Conservation (phyloP, 2,797 vertebrate genomes). For the Myiotriccus ornatus region DNA sequence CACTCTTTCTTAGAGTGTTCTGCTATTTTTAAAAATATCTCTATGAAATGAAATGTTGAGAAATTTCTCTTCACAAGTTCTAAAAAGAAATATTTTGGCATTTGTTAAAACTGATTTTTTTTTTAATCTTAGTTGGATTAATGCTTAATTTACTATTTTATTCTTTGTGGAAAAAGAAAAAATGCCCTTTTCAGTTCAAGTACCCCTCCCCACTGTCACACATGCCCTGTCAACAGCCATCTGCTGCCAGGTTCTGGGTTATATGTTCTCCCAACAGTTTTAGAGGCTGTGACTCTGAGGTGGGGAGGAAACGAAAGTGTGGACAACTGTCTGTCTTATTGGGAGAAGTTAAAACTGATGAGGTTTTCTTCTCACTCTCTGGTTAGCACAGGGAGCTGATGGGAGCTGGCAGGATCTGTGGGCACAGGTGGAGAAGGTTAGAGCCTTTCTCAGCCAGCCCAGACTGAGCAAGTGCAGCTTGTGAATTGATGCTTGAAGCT, state of each 20-base stretch:
- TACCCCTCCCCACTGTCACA: fast-evolving
- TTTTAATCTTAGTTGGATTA: not conserved
- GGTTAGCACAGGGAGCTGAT: not conserved
- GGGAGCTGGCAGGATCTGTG: too few species aligned
- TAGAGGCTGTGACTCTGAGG: not conserved
- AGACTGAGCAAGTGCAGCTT: not conserved
- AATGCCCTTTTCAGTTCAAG: not conserved
- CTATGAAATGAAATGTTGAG: not conserved
- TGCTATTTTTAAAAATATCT: not conserved
- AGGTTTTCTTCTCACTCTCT: not conserved
- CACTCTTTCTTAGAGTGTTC: not conserved
- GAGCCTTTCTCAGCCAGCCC: not conserved
- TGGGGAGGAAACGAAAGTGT: not conserved
- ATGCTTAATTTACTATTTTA: not conserved
- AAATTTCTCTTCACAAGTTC: not conserved
- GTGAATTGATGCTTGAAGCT: not conserved
- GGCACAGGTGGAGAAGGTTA: not conserved
- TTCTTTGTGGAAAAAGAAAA: not conserved
- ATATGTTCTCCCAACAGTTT: not conserved
- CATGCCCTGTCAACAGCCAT: not conserved
- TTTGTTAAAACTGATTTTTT: not conserved
- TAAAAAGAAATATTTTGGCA: not conserved
- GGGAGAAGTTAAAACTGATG: not conserved
- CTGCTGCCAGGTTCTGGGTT: not conserved
- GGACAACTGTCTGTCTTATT: not conserved